Evolutionary conservation across 2,797 vertebrate species (phyloP).

Genomic region (Syngnathus rostellatus): DNA sequence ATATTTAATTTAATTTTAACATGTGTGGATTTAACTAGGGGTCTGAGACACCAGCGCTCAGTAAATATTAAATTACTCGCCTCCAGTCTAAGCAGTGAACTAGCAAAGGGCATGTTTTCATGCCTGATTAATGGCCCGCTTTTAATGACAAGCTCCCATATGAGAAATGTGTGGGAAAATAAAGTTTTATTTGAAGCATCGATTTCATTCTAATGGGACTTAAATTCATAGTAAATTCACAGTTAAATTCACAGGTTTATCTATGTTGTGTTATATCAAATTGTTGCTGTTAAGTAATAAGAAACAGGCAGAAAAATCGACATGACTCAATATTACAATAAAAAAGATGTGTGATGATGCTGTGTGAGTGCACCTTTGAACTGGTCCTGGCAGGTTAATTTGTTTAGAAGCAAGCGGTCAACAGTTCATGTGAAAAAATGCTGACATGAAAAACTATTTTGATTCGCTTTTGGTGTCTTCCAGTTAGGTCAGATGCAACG

Average conservation of each 20-base stretch:
- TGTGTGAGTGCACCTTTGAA: background rate
- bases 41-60: background rate
- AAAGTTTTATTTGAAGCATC: background rate
- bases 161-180: background rate
- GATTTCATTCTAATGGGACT: background rate
- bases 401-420: background rate
- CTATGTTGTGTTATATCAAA: no score
- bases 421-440: background rate
- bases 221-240: background rate
- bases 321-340: no score
- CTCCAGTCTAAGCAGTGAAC: background rate
- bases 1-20: background rate
- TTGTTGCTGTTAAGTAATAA: no score
- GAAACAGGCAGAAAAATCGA: no score
- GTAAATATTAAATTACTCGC: constrained; percentile 2
- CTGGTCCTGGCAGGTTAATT: background rate
- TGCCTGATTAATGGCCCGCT: background rate
- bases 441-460: background rate
- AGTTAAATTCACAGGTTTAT: no score
- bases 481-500: background rate
- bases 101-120: background rate
- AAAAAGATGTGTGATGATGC: background rate
- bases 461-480: background rate
- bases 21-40: background rate
- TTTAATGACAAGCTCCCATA: background rate